phyloP scores from a whole-genome alignment of 1,140 invertebrate genomes.

The Lasioglossum baleicum region DNA sequence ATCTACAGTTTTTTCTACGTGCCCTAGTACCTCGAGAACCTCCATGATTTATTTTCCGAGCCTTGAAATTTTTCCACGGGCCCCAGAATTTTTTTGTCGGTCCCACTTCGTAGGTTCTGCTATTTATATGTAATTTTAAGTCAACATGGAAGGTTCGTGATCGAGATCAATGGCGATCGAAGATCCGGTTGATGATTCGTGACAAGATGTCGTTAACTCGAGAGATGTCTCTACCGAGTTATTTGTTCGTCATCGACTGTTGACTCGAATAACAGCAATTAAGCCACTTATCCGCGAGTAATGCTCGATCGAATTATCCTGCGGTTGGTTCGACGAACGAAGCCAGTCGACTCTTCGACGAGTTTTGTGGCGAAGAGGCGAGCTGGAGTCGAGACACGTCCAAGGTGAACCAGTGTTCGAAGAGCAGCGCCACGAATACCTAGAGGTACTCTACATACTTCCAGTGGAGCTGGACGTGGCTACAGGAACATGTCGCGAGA shows the following conservation, averaged over 20 bases:
- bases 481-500: conserved; percentile 26
- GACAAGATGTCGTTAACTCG: no score
- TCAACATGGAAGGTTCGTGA: no score
- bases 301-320: conserved; percentile 32
- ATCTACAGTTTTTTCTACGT: no score
- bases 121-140: no score
- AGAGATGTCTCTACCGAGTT: neutral
- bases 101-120: no score
- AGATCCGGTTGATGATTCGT: no score
- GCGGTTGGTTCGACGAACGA: conserved; percentile 27
- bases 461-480: conserved; percentile 21
- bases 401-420: conserved; percentile 76
- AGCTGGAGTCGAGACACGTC: conserved; percentile 67
- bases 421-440: conserved; percentile 62
- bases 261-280: neutral
- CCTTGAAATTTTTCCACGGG: no score
- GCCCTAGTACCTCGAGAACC: no score
- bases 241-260: neutral
- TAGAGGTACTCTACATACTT: conserved; percentile 61
- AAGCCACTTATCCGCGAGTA: conserved; percentile 2
- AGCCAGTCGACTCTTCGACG: conserved; percentile 48
- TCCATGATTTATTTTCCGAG: no score
- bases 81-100: no score
- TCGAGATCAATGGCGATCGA: no score
- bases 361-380: conserved; percentile 38